Conservation (phyloP, 2,888 invertebrate species). For the Nesidiocoris tenuis region DNA sequence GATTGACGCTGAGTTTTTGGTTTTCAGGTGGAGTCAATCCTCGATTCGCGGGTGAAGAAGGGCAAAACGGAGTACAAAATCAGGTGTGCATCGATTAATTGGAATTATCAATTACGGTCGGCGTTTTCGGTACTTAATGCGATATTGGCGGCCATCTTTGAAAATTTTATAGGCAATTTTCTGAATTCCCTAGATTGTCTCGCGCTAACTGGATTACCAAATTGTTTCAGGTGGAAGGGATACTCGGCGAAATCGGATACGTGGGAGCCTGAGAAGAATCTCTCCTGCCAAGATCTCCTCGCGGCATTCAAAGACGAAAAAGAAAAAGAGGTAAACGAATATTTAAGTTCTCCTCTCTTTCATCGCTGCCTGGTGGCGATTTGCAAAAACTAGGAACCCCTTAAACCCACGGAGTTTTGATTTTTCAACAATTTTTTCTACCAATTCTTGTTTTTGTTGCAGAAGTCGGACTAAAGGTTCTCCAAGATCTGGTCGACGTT, state of each 20-base stretch:
- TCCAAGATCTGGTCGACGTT: neutral
- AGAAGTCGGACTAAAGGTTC: neutral
- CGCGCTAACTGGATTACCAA: too few relatives aligned
- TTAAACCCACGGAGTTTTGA: too few relatives aligned
- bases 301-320: constrained; percentile 37
- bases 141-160: too few relatives aligned
- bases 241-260: constrained; percentile 39
- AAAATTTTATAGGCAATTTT: too few relatives aligned
- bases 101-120: neutral
- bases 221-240: constrained; percentile 43
- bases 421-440: too few relatives aligned
- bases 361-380: too few relatives aligned
- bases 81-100: neutral
- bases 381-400: too few relatives aligned
- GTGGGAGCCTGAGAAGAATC: constrained; percentile 42
- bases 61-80: constrained; percentile 25
- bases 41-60: constrained; percentile 8
- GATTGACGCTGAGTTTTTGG: too few relatives aligned
- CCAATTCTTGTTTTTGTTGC: neutral
- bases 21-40: constrained; percentile 30
- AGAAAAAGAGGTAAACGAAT: constrained; percentile 8
- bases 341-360: too few relatives aligned
- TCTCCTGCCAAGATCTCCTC: constrained; percentile 36
- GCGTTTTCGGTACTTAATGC: neutral
- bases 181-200: too few relatives aligned